phyloP scores from a whole-genome alignment of 2,113 vertebrate species.

The Geothlypis trichas region DNA sequence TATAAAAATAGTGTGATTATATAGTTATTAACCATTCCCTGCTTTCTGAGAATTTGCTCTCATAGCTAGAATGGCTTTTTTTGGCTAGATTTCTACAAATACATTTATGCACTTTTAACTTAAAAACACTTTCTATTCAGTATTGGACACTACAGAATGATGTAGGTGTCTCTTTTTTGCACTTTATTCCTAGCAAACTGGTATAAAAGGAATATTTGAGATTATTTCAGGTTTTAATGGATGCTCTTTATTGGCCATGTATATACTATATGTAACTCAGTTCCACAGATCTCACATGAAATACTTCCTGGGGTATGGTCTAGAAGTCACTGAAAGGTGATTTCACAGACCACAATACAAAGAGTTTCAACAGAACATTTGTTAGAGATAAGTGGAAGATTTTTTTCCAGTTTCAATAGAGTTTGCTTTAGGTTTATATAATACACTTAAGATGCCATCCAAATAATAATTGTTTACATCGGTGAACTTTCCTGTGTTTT shows the following conservation, averaged over 20 bases:
- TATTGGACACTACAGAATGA: slow-evolving; percentile 36
- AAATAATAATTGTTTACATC: not conserved
- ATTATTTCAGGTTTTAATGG: slow-evolving; percentile 7
- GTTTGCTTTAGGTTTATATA: slow-evolving; percentile 4
- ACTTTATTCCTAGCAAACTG: not conserved
- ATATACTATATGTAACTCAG: not conserved
- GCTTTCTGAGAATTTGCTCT: slow-evolving; percentile 51
- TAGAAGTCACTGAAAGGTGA: not conserved
- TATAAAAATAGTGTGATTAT: slow-evolving; percentile 54
- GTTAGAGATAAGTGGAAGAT: not conserved
- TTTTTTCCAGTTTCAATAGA: slow-evolving; percentile 73
- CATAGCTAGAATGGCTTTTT: slow-evolving; percentile 45
- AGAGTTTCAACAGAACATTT: not conserved
- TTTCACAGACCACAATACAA: not conserved
- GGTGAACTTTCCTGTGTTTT: not conserved
- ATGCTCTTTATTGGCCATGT: slow-evolving; percentile 15
- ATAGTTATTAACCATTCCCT: slow-evolving; percentile 41
- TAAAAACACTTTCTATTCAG: not conserved
- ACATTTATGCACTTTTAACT: not conserved
- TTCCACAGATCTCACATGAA: not conserved
- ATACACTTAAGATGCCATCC: not conserved
- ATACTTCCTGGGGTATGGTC: not conserved
- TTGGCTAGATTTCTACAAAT: slow-evolving; percentile 44
- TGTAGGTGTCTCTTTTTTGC: slow-evolving; percentile 40
- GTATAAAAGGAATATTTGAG: slow-evolving; percentile 6